These are phyloP conservation scores for Smittia sp. DNA, from an alignment of 2,888 invertebrate species.

Conservation along the genomic window DNA sequence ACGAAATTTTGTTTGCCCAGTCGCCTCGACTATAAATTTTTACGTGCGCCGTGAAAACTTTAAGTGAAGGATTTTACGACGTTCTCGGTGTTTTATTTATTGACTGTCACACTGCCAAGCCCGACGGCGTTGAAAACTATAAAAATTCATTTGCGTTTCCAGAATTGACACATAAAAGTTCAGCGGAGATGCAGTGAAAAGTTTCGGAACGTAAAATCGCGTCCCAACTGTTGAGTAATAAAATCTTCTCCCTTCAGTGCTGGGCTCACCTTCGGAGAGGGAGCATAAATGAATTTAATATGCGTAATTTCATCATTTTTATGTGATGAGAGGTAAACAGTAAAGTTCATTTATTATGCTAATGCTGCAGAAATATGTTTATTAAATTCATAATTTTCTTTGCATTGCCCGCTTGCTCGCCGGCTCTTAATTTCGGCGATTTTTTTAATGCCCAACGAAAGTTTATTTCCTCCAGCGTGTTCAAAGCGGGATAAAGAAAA, in stretches of 20 bases:
- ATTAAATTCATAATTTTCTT: slow-evolving; percentile 38
- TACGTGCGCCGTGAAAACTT: background rate
- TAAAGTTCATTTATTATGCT: slow-evolving; percentile 40
- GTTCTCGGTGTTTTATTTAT: slow-evolving; percentile 1
- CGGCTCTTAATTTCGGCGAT: background rate
- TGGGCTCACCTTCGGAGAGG: background rate
- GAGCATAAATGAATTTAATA: slow-evolving; percentile 36
- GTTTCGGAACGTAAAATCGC: background rate
- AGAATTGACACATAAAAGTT: slow-evolving; percentile 38
- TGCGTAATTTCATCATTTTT: slow-evolving; percentile 35
- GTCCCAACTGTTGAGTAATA: slow-evolving; percentile 17
- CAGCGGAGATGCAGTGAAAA: background rate
- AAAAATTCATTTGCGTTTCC: slow-evolving; percentile 36
- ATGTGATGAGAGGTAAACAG: slow-evolving; percentile 27
- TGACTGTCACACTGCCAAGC: background rate
- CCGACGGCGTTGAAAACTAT: slow-evolving; percentile 23
- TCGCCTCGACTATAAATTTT: background rate
- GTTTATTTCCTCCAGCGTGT: background rate
- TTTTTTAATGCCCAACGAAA: background rate
- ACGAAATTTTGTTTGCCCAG: background rate
- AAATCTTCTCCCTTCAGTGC: background rate
- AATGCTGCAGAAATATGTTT: slow-evolving; percentile 35
- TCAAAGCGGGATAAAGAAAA: background rate
- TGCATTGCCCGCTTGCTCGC: background rate
- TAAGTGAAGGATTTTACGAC: slow-evolving; percentile 11